Base-by-base conservation (phyloP, 2,888 invertebrate genomes). In the Coleophora flavipennella region DNA sequence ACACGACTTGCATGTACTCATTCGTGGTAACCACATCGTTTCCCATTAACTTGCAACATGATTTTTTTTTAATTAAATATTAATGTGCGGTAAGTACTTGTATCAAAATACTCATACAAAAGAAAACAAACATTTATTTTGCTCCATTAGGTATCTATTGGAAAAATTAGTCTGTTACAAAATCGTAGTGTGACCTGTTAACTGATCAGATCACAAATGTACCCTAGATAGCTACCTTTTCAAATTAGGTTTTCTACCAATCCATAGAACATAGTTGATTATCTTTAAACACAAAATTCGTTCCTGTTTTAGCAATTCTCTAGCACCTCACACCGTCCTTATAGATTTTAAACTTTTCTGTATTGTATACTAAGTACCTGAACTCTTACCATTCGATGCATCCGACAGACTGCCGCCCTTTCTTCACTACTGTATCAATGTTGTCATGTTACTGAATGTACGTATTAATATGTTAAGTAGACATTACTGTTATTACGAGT, bases 391-490 rank as follows among this genome's bases (percentile, higher is more conserved):
- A 67, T 63, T 66, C 66, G 70, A 66, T 76, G 76, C 75, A 77
- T 75, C 74, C 69, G 68, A 75, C 66, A 61, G 64, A 71, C 76
- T 81, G 77, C 83, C 83, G 83, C 81, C 83, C 80, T 77, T 66
- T 74, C 76, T 78, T 80, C 77, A 83, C 83, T 84, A 83, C 81
- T 83, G 83, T 83, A 77, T 81, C 80, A 81, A 80, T 83, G 84
- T 84, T 78, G 74, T 79, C 64, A 65, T 20, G 20, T 63, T 68
- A 59, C 67, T 48, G 48, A 47, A 45, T 46, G 48, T 50, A 47
- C 44, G 46, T 49, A 48, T 47, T 29, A 35, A 46, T 33, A 44
- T 45, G 6, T 20, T 20, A 20, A 20, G 20, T 20, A 20, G 20
- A 6, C 6, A 20, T 20, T 20, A 20, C 6, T 46, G 52, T 48